Conservation (phyloP, 2,113 vertebrate species). For the Dinomys branickii region DNA sequence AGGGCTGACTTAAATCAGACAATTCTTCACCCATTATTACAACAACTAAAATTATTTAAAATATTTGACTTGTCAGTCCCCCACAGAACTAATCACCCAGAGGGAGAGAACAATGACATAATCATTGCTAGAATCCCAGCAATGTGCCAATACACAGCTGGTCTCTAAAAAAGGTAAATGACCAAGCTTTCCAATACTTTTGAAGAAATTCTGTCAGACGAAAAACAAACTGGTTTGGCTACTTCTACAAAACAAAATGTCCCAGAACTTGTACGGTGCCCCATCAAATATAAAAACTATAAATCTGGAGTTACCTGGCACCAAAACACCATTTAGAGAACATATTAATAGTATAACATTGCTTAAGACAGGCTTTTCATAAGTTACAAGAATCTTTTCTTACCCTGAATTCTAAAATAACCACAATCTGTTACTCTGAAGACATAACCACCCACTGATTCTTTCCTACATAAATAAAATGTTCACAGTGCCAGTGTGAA, state of each 20-base stretch:
- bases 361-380: not conserved
- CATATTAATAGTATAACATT: slow-evolving; percentile 6
- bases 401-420: slow-evolving; percentile 61
- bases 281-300: not conserved
- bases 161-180: not conserved
- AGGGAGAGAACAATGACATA: not conserved
- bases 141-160: not conserved
- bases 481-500: slow-evolving; percentile 51
- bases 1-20: not conserved
- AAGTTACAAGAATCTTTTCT: slow-evolving; percentile 42
- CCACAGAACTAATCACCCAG: not conserved
- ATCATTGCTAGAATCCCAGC: not conserved
- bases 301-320: not conserved
- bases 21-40: not conserved
- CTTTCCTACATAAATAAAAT: slow-evolving; percentile 53
- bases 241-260: not conserved
- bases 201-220: slow-evolving; percentile 14
- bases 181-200: slow-evolving; percentile 28
- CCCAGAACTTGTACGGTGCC: not conserved
- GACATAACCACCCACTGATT: slow-evolving; percentile 31
- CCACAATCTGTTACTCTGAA: slow-evolving; percentile 34
- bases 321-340: not conserved
- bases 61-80: not conserved
- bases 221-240: not conserved
- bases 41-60: slow-evolving; percentile 22